Evolutionary conservation across 2,113 vertebrate genomes (phyloP).

Genomic region (Halcyon malimbica): DNA sequence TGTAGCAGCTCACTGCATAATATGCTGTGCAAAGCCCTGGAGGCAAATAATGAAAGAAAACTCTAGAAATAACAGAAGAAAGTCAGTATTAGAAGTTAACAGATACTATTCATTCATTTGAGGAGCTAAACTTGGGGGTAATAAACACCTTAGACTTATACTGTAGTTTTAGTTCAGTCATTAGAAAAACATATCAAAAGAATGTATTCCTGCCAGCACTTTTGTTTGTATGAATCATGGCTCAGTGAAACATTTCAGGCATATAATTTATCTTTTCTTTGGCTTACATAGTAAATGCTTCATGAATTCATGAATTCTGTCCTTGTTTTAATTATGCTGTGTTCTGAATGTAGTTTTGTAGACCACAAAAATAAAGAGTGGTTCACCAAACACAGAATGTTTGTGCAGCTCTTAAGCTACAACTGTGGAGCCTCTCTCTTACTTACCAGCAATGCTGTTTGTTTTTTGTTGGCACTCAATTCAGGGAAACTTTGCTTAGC

Average conservation of each 20-base stretch:
- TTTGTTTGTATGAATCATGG: constrained; percentile 71
- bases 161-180: constrained; percentile 48
- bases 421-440: constrained; percentile 63
- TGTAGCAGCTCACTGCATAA: not conserved
- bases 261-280: constrained; percentile 82
- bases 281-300: constrained; percentile 77
- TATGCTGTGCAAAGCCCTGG: not conserved
- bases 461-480: constrained; percentile 65
- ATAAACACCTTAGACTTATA: constrained; percentile 45
- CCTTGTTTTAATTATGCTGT: constrained; percentile 82
- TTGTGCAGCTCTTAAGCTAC: constrained; percentile 70
- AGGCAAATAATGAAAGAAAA: not conserved
- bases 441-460: constrained; percentile 58
- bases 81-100: not conserved
- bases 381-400: constrained; percentile 79
- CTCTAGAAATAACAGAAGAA: not conserved
- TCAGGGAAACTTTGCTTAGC: constrained; percentile 34
- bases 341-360: constrained; percentile 83
- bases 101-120: not conserved
- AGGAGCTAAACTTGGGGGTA: not conserved
- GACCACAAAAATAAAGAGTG: constrained; percentile 79
- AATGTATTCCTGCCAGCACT: constrained; percentile 56
- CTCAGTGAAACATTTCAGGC: constrained; percentile 77
- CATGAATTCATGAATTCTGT: constrained; percentile 79
- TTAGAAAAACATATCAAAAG: constrained; percentile 43